Evolutionary conservation across 2,888 invertebrate species (phyloP), one percentile per base, ranked within the genome.

Genomic region (Liodrosophila aerea): DNA sequence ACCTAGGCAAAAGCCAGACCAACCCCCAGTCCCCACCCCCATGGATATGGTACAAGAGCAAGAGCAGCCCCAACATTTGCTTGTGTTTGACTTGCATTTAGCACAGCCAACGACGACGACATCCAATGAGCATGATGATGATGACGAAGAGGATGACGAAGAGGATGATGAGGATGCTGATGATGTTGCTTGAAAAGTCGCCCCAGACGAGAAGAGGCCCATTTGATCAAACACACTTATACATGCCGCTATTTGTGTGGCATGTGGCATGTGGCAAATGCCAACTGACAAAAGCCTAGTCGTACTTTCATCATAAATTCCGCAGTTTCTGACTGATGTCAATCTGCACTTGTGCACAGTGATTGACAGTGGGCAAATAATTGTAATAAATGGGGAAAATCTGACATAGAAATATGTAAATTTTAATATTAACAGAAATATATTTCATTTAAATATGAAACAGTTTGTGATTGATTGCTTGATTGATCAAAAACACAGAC

Each of bases 21-120:
- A 18, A 4, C 13, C 11, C 5, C 13, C 27, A 43, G 4, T 13
- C 27, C 30, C 9, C 41, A 11, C n/a, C 8, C 15, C 11, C 8
- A 8, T n/a, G n/a, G n/a, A n/a, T n/a, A n/a, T n/a, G n/a, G 4
- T 5, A 5, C 18, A 46, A 22, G 22, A 22, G 22, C 22, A 22
- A 22, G 3, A 22, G 22, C 22, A 22, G 22, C 22, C 22, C 22
- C 22, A 22, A 22, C 22, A 22, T 44, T 60, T 51, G 54, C 78
- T 78, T 78, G 83, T 78, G 72, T 78, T 78, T 78, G 85, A 78
- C 82, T 78, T 78, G 78, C 78, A 78, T 78, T 78, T 78, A 78
- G 78, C 85, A 64, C 82, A 77, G 77, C 63, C 71, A 39, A 43
- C 45, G 40, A 43, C 57, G 11, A 31, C 51, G 37, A 51, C 45